Base-by-base conservation (phyloP, 2,113 vertebrate species). In the Paratilapia polleni region DNA sequence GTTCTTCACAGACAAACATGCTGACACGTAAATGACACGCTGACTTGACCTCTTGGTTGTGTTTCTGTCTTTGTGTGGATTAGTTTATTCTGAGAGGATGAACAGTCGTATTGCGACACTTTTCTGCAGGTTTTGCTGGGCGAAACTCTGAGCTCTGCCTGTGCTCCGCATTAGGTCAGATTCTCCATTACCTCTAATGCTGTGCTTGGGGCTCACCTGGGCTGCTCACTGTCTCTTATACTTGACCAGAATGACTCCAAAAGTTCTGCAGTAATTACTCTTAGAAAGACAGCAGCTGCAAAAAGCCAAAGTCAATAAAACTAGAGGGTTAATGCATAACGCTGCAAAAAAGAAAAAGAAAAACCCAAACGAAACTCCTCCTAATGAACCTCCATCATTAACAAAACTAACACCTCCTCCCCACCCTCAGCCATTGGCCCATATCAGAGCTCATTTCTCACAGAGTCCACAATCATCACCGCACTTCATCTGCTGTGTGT, bases 391-490 rank as follows among this genome's bases (percentile, higher is more conserved):
- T 66, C 60, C 31, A 80, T 70, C 80, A 59, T 78, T 63, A 63
- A 52, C 59, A 38, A 54, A 43, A 49, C 24, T 24, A 49, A 70
- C 24, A 4, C 11, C 41, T 1, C 34, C 64, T 26, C 78, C 8
- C 63, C 62, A 2, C 17, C 58, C 2, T 41, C 13, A 15, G 54
- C 78, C 19, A 4, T 13, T 13, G 26, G 10, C 56, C 64, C 58
- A 2, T 54, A 28, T 70, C 77, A n/a, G 24, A 77, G 47, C 85
- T 88, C 82, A 78, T 91, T 80, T 62, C 87, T 95, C 92, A 88
- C 58, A 14, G 52, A 74, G 81, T 78, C 86, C 77, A 28, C 87
- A 26, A n/a, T 78, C 82, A 70, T 73, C 81, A 11, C 10, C 0
- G 3, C 19, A 8, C 54, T 88, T 85, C 78, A 64, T 87, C 75